Evolutionary conservation across 2,113 vertebrate species (phyloP).

Genomic region (Silurus glanis): DNA sequence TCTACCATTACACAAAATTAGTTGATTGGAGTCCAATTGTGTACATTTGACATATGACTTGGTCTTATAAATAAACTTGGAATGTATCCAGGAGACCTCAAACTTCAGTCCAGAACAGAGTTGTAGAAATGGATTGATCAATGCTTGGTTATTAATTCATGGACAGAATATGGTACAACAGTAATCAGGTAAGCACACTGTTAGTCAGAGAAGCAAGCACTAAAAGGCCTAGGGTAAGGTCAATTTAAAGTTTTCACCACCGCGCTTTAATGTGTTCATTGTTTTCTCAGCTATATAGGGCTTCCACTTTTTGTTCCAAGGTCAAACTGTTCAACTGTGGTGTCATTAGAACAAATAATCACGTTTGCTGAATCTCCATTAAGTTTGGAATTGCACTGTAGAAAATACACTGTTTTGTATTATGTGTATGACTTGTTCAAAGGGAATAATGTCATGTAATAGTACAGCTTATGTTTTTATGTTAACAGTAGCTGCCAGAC

Average conservation of each 20-base stretch:
- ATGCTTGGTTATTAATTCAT: background rate
- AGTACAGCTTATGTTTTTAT: slow-evolving; percentile 45
- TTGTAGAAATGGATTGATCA: background rate
- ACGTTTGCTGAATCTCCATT: background rate
- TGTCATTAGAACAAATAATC: background rate
- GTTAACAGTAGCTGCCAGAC: slow-evolving; percentile 43
- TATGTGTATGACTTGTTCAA: slow-evolving; percentile 57
- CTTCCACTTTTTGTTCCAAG: background rate
- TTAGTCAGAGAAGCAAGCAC: background rate
- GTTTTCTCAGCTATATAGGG: background rate
- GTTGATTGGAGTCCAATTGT: background rate
- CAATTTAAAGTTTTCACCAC: background rate
- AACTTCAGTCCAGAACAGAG: background rate
- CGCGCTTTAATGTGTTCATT: background rate
- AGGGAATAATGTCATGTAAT: slow-evolving; percentile 62
- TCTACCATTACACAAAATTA: background rate
- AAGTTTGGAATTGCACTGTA: background rate
- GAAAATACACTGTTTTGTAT: slow-evolving; percentile 43
- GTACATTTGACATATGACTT: background rate
- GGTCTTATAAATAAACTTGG: background rate
- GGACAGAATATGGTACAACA: background rate
- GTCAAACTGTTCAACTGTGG: slow-evolving; percentile 25
- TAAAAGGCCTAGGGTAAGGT: background rate
- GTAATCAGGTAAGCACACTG: background rate
- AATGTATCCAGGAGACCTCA: background rate